Evolutionary conservation across 2,113 vertebrate species (phyloP).

Genomic region (Neogobius melanostomus): DNA sequence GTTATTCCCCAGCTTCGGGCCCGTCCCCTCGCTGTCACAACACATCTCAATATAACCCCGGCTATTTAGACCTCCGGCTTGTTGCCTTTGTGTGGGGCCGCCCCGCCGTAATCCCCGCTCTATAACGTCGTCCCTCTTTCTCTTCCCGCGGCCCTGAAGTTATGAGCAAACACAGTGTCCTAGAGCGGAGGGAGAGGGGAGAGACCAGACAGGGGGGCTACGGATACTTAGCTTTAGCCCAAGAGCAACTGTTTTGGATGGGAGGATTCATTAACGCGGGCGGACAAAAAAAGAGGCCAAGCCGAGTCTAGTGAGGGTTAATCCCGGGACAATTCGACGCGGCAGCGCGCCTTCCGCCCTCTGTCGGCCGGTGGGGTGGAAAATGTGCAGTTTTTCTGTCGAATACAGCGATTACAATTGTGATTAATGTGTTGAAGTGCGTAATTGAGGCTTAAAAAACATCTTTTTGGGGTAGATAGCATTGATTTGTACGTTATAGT

Average conservation of each 20-base stretch:
- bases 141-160: conserved; percentile 36
- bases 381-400: no score
- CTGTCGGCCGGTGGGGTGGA: conserved; percentile 30
- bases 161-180: conserved; percentile 16
- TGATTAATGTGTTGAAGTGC: no score
- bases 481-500: no score
- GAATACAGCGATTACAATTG: no score
- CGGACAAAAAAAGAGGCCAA: conserved; percentile 62
- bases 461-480: no score
- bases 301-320: conserved; percentile 59
- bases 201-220: neutral
- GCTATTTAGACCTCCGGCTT: conserved; percentile 28
- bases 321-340: conserved; percentile 35
- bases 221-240: conserved; percentile 29
- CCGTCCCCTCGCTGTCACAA: conserved; percentile 1
- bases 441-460: no score
- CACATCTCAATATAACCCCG: conserved; percentile 11
- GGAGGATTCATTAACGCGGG: conserved; percentile 43
- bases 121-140: neutral
- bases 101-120: conserved; percentile 34
- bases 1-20: neutral
- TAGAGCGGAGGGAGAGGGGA: conserved; percentile 36
- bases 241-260: conserved; percentile 61
- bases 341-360: conserved; percentile 43
- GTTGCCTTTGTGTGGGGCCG: conserved; percentile 40